Conservation (phyloP, 2,797 vertebrate genomes). For the Gymnoscopelus microlampas region DNA sequence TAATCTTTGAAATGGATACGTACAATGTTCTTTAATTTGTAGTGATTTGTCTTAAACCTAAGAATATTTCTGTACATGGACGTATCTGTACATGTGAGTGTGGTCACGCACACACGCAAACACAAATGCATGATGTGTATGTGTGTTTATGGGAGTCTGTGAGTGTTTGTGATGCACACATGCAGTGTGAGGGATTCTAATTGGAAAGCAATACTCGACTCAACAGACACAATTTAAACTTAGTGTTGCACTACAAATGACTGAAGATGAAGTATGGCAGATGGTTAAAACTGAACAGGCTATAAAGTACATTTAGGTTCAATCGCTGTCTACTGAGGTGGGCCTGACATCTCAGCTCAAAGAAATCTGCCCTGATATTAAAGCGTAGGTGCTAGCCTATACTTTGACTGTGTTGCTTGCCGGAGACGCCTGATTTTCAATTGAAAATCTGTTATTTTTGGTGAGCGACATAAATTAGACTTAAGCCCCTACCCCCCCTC, state of each 20-base stretch:
- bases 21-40: background rate
- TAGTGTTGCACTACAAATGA: slow-evolving; percentile 28
- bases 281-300: slow-evolving; percentile 27
- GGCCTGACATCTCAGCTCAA: slow-evolving; percentile 35
- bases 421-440: too few relatives aligned
- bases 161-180: background rate
- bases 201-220: slow-evolving; percentile 31
- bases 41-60: background rate
- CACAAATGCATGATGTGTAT: background rate
- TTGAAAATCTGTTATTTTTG: too few relatives aligned
- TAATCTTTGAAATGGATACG: too few relatives aligned
- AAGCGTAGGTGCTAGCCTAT: too few relatives aligned
- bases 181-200: slow-evolving; percentile 15
- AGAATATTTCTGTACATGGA: background rate
- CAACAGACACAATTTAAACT: slow-evolving; percentile 30
- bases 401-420: too few relatives aligned
- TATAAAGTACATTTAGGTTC: slow-evolving; percentile 17
- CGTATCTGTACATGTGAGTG: slow-evolving; percentile 2
- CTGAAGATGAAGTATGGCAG: slow-evolving; percentile 36
- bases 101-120: background rate
- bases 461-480: background rate
- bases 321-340: slow-evolving; percentile 14
- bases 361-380: slow-evolving; percentile 9
- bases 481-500: slow-evolving; percentile 20
- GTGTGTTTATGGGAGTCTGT: slow-evolving; percentile 17